Conservation (phyloP, 2,113 vertebrate genomes). For the Cricetomys ansorgei region DNA sequence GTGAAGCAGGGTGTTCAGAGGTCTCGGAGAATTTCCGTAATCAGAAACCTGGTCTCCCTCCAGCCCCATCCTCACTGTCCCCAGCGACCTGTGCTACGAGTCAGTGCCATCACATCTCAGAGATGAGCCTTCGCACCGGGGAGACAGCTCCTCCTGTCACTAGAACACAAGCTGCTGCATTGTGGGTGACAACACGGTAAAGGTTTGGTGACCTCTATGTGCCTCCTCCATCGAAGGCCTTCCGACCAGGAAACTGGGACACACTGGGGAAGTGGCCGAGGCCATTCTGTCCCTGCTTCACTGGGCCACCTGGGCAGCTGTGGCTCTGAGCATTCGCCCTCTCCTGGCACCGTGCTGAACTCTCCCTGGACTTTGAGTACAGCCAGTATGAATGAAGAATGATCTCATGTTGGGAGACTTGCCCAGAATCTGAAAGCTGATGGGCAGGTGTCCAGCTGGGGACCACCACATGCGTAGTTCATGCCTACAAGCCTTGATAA, state of each 20-base stretch:
- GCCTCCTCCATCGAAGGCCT: background rate
- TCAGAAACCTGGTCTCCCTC: background rate
- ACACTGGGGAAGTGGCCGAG: background rate
- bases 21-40: background rate
- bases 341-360: background rate
- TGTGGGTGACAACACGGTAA: background rate
- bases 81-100: background rate
- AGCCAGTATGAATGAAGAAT: background rate
- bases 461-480: accelerated
- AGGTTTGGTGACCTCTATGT: background rate
- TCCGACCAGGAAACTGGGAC: background rate
- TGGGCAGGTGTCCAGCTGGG: background rate
- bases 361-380: accelerated
- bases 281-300: background rate
- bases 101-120: background rate
- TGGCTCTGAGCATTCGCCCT: background rate
- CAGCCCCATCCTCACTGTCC: accelerated
- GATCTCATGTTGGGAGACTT: background rate
- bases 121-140: background rate
- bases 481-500: background rate
- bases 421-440: background rate
- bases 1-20: background rate
- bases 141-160: background rate
- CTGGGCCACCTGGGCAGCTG: background rate
- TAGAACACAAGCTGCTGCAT: background rate